These are phyloP conservation scores for Nephrocerus scutellatus DNA, from an alignment of 2,888 invertebrate species.

Conservation along the genomic window DNA sequence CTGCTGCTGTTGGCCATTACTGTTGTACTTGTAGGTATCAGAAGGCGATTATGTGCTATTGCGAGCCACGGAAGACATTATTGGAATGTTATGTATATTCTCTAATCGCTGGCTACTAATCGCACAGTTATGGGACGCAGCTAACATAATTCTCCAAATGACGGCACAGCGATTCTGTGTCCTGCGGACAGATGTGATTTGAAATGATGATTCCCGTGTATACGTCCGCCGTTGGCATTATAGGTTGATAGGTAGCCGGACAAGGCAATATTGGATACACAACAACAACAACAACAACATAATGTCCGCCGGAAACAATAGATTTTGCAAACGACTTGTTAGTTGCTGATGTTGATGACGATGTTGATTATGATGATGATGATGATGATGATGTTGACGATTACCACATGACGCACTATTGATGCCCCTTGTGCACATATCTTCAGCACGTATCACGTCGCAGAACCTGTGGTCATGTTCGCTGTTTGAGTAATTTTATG, in stretches of 20 bases:
- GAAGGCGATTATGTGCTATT: too few relatives aligned
- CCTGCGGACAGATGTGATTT: conserved; percentile 27
- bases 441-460: too few relatives aligned
- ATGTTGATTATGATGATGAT: conserved; percentile 5
- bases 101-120: conserved; percentile 28
- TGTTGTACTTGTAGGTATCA: too few relatives aligned
- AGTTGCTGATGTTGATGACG: neutral
- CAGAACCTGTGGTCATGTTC: too few relatives aligned
- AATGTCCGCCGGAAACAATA: conserved; percentile 17
- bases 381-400: conserved; percentile 2
- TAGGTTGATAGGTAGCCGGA: neutral
- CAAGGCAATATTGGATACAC: too few relatives aligned
- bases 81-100: too few relatives aligned
- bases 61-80: too few relatives aligned
- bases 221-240: neutral
- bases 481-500: too few relatives aligned
- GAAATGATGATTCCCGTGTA: conserved; percentile 19
- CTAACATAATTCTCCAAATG: conserved; percentile 35
- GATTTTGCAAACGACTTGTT: conserved; percentile 22
- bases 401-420: too few relatives aligned
- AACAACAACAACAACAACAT: conserved; percentile 25
- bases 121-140: conserved; percentile 33
- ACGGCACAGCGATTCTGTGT: conserved; percentile 30
- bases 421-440: too few relatives aligned
- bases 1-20: too few relatives aligned